Evolutionary conservation across 2,888 invertebrate species (phyloP).

Genomic region (Phania funesta): DNA sequence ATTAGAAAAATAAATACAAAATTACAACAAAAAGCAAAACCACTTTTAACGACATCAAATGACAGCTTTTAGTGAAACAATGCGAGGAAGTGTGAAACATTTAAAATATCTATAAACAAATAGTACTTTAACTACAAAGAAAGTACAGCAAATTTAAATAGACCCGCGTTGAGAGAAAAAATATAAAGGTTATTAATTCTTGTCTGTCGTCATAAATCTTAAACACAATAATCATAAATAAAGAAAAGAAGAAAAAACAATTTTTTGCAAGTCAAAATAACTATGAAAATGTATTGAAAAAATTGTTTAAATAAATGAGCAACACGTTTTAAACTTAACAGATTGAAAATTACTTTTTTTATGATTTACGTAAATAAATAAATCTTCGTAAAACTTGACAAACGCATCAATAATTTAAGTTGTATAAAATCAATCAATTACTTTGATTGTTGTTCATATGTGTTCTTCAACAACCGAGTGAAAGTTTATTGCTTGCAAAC

Average conservation of each 20-base stretch:
- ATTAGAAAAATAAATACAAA: slow-evolving; percentile 26
- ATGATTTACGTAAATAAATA: neutral
- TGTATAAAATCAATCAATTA: slow-evolving; percentile 39
- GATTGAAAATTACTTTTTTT: slow-evolving; percentile 13
- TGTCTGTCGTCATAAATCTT: slow-evolving; percentile 12
- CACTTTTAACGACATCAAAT: slow-evolving; percentile 28
- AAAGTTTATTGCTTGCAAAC: slow-evolving; percentile 73
- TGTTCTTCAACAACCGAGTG: slow-evolving; percentile 63
- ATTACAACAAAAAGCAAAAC: slow-evolving; percentile 12
- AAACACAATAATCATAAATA: slow-evolving; percentile 12
- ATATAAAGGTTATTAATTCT: slow-evolving; percentile 38
- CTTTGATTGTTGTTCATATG: slow-evolving; percentile 26
- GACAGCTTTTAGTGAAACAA: slow-evolving; percentile 53
- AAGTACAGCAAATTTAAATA: slow-evolving; percentile 27
- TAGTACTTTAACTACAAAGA: slow-evolving; percentile 1
- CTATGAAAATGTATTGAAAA: neutral
- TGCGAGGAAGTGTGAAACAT: slow-evolving; percentile 44
- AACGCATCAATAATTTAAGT: slow-evolving; percentile 24
- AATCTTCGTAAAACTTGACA: slow-evolving; percentile 17
- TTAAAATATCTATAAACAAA: slow-evolving; percentile 15
- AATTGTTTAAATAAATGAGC: neutral
- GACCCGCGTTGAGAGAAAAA: slow-evolving; percentile 6
- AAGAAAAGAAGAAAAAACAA: too few species aligned
- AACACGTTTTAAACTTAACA: neutral
- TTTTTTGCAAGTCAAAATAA: neutral